Conservation (phyloP, 2,797 vertebrate species). For the Thunnus albacares region DNA sequence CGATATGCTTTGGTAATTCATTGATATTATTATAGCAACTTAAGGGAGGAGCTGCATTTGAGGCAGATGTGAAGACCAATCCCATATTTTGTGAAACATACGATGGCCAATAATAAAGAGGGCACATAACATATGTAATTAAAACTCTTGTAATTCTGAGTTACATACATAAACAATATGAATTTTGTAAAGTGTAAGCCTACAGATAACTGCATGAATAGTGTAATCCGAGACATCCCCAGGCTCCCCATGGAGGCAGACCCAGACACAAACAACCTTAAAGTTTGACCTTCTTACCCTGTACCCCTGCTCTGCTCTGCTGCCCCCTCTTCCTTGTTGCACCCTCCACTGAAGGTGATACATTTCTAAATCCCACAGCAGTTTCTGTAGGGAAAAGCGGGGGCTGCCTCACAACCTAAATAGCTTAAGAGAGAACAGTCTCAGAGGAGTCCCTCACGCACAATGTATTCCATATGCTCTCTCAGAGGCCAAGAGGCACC, state of each 20-base stretch:
- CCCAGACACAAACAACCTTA: slow-evolving; percentile 66
- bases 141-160: slow-evolving; percentile 14
- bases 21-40: slow-evolving; percentile 44
- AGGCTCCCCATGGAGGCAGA: slow-evolving; percentile 50
- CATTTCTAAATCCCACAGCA: slow-evolving; percentile 53
- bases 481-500: slow-evolving; percentile 65
- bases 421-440: slow-evolving; percentile 64
- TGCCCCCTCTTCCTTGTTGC: slow-evolving; percentile 25
- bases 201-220: slow-evolving; percentile 21
- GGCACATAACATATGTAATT: not conserved
- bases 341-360: slow-evolving; percentile 61
- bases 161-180: not conserved
- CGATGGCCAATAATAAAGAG: not conserved
- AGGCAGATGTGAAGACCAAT: slow-evolving; percentile 40
- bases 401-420: slow-evolving; percentile 56
- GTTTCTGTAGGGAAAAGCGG: slow-evolving; percentile 48
- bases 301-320: slow-evolving; percentile 10
- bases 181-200: not conserved
- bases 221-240: slow-evolving; percentile 22
- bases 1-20: slow-evolving; percentile 53
- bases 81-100: slow-evolving; percentile 21
- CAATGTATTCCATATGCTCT: slow-evolving; percentile 82
- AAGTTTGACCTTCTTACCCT: slow-evolving; percentile 43
- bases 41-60: slow-evolving; percentile 24
- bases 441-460: slow-evolving; percentile 58